Conservation (phyloP, 2,888 invertebrate species). For the Miltochrista miniata region DNA sequence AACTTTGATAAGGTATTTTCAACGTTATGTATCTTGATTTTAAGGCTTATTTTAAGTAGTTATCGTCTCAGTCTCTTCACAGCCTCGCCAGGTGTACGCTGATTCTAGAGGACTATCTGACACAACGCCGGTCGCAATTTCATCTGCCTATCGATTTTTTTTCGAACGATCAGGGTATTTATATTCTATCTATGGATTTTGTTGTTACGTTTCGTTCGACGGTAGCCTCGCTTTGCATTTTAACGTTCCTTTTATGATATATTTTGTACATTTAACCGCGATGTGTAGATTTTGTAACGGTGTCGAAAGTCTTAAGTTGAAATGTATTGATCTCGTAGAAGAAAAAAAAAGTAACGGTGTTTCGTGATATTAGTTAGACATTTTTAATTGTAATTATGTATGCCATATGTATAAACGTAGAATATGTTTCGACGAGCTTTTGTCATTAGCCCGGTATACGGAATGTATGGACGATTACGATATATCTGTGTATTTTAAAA, state of each 20-base stretch:
- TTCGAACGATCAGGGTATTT: constrained; percentile 50
- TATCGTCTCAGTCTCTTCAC: too few relatives aligned
- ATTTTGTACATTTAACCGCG: constrained; percentile 8
- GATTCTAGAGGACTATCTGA: constrained; percentile 20
- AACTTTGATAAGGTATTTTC: too few relatives aligned
- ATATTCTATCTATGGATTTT: constrained; percentile 30
- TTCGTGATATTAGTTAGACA: constrained; percentile 63
- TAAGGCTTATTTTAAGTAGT: too few relatives aligned
- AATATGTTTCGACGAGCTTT: constrained; percentile 77
- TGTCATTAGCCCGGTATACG: constrained; percentile 77
- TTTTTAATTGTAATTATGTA: constrained; percentile 52
- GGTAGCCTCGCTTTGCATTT: constrained; percentile 24
- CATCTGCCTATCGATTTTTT: constrained; percentile 40
- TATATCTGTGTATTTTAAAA: constrained; percentile 43
- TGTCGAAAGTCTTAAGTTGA: constrained; percentile 25
- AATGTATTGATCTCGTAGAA: constrained; percentile 52
- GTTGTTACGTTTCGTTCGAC: constrained; percentile 30
- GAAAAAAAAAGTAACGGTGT: constrained; percentile 50
- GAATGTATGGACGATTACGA: constrained; percentile 51
- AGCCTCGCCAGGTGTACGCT: too few relatives aligned
- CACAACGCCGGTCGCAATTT: constrained; percentile 38
- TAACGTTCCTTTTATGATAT: constrained; percentile 21
- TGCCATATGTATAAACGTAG: constrained; percentile 63
- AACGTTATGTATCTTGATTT: too few relatives aligned
- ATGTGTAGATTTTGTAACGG: constrained; percentile 27